Evolutionary conservation across 2,797 vertebrate genomes (phyloP).

Genomic region (Moxostoma hubbsi): DNA sequence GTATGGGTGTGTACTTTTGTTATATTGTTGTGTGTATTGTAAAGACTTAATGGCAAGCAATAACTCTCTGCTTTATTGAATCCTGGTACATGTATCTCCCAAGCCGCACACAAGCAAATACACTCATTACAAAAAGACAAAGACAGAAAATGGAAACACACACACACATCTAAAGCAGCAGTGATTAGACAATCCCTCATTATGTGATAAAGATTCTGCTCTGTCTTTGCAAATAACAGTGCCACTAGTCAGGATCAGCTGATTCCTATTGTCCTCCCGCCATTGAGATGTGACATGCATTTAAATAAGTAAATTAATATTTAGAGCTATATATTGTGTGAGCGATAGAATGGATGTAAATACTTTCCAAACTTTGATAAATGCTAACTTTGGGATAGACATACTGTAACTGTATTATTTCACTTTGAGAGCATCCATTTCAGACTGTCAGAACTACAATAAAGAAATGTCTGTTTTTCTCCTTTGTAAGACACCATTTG

Average conservation of each 20-base stretch:
- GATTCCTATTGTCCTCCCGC: conserved; percentile 5
- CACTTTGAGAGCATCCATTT: neutral
- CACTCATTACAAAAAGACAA: neutral
- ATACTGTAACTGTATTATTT: neutral
- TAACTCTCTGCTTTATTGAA: conserved; percentile 53
- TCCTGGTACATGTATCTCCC: conserved; percentile 37
- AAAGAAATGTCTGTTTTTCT: neutral
- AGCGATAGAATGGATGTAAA: neutral
- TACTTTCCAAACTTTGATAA: neutral
- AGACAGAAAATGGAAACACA: neutral
- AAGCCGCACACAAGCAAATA: neutral
- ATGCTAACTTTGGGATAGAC: neutral
- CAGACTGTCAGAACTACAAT: too few relatives aligned
- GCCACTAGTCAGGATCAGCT: conserved; percentile 6
- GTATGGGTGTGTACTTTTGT: neutral
- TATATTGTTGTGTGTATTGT: conserved; percentile 13
- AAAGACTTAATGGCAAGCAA: conserved; percentile 22
- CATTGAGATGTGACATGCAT: conserved; percentile 46
- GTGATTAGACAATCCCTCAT: neutral
- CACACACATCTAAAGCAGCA: conserved; percentile 2
- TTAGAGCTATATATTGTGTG: neutral
- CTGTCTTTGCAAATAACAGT: conserved; percentile 24
- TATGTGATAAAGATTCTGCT: neutral
- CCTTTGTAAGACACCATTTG: neutral
- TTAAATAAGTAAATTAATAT: conserved; percentile 4